A percentile compares a stretch with the other conserved stretches of the same genome.
Conservation (phyloP, 2,113 vertebrate genomes). For the Panthera tigris region DNA sequence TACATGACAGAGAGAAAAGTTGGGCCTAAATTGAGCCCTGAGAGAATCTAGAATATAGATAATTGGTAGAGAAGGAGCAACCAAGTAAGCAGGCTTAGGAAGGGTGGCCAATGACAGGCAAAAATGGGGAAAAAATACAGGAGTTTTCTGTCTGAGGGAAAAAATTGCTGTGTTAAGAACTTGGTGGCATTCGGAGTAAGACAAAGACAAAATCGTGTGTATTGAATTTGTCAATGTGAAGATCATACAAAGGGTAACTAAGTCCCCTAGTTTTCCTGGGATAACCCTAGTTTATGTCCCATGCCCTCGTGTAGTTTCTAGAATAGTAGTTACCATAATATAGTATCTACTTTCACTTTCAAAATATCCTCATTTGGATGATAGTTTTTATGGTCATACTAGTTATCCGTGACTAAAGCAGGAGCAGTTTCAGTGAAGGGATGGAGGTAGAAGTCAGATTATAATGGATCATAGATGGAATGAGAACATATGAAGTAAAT, state of each 20-base stretch:
- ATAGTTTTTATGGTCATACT: not conserved
- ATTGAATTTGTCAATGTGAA: not conserved
- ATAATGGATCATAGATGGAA: not conserved
- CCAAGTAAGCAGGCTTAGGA: not conserved
- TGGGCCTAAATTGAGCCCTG: not conserved
- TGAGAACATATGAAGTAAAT: not conserved
- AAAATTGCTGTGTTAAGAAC: not conserved
- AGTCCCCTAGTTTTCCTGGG: not conserved
- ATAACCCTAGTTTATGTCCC: not conserved
- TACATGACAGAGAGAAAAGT: too few relatives aligned
- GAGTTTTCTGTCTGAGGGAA: not conserved
- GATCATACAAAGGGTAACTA: not conserved
- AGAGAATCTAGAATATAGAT: not conserved
- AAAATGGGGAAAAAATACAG: not conserved
- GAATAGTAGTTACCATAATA: not conserved
- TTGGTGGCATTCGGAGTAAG: not conserved
- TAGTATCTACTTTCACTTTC: not conserved
- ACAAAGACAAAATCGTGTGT: not conserved
- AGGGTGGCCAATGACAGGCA: fast-evolving
- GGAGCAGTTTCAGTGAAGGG: not conserved
- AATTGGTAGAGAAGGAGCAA: not conserved
- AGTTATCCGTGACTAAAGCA: not conserved
- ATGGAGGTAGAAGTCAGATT: not conserved
- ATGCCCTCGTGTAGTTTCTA: not conserved
- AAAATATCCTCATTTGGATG: not conserved